Evolutionary conservation across 1,140 invertebrate species (phyloP).

Genomic region (Andricus grossulariae): DNA sequence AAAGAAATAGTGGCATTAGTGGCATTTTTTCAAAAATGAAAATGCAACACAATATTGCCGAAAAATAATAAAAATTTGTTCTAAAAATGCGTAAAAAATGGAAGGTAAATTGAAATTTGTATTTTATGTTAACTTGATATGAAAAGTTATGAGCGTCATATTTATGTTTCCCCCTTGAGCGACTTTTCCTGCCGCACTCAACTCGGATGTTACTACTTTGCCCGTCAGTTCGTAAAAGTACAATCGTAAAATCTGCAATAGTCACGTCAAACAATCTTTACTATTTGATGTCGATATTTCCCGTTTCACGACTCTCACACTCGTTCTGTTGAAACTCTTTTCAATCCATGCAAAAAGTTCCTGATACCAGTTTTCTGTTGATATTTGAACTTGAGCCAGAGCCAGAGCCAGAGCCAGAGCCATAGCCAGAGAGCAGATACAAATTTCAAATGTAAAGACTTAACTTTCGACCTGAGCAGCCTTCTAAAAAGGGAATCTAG

Average conservation of each 20-base stretch:
- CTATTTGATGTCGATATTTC: neutral
- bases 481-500: slow-evolving; percentile 44
- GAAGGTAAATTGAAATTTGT: too few species aligned
- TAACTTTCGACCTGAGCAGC: slow-evolving; percentile 51
- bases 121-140: too few species aligned
- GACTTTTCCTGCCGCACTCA: neutral
- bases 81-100: too few species aligned
- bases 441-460: slow-evolving; percentile 48
- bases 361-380: neutral
- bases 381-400: neutral
- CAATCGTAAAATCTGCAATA: neutral
- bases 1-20: too few species aligned
- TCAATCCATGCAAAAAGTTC: too few species aligned
- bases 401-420: neutral
- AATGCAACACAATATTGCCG: too few species aligned
- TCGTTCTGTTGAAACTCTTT: neutral
- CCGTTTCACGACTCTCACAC: neutral
- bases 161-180: neutral
- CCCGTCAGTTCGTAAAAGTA: slow-evolving; percentile 1
- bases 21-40: too few species aligned
- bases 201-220: neutral
- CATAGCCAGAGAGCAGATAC: slow-evolving; percentile 23
- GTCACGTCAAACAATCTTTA: slow-evolving; percentile 4
- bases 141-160: too few species aligned
- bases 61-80: too few species aligned